Conservation (phyloP, 2,888 invertebrate species). For the Cryptosula pallasiana region DNA sequence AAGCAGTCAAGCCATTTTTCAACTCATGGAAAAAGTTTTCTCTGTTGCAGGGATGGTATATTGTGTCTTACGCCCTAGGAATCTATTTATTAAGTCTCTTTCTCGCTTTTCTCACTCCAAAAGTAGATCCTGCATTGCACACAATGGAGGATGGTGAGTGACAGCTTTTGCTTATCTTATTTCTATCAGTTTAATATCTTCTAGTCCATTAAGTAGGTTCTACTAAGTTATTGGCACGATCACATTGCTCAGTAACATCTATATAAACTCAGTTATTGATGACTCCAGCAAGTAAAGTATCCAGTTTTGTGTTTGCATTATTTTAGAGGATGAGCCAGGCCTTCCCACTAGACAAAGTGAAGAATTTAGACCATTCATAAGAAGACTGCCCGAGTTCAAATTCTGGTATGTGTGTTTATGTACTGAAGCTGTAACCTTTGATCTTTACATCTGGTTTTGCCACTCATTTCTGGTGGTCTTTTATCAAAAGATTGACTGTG, state of each 20-base stretch:
- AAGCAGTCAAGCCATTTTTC: too few relatives aligned
- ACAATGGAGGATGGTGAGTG: conserved; percentile 74
- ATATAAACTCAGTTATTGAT: too few relatives aligned
- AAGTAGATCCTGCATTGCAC: conserved; percentile 90
- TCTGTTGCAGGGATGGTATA: conserved; percentile 91
- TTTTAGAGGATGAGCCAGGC: conserved; percentile 77
- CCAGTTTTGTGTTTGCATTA: too few relatives aligned
- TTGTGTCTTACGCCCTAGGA: conserved; percentile 95
- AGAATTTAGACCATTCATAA: conserved; percentile 96
- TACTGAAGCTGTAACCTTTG: not conserved
- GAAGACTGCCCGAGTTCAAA: conserved; percentile 95
- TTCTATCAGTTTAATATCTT: too few relatives aligned
- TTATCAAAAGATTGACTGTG: too few relatives aligned
- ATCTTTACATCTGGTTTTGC: too few relatives aligned
- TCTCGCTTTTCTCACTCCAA: conserved; percentile 98
- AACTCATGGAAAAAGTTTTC: too few relatives aligned
- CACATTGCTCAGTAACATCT: too few relatives aligned
- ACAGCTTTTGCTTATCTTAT: not conserved
- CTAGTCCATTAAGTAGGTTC: too few relatives aligned
- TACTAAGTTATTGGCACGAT: too few relatives aligned
- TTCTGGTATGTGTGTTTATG: conserved; percentile 67
- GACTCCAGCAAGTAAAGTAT: too few relatives aligned
- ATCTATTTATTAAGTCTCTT: conserved; percentile 99
- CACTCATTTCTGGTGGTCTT: too few relatives aligned
- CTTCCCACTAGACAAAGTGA: conserved; percentile 91